phyloP scores from a whole-genome alignment of 2,888 invertebrate genomes.

The Suillia variegata region DNA sequence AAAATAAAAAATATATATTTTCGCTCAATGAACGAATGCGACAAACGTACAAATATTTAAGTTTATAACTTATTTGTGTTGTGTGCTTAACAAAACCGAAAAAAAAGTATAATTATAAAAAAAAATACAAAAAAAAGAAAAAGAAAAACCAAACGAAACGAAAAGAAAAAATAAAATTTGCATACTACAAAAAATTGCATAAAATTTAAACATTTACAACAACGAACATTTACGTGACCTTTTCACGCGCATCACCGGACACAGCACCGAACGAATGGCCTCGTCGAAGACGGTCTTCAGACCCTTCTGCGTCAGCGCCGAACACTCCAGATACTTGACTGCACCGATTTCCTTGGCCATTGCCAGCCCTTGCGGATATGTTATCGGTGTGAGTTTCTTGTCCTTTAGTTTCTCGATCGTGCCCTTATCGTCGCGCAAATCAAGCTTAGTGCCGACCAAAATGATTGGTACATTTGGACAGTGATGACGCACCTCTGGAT shows the following conservation, averaged over 20 bases:
- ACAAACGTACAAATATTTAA: too few species aligned
- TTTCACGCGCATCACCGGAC: constrained; percentile 52
- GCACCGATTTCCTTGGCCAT: constrained; percentile 59
- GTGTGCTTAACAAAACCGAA: too few species aligned
- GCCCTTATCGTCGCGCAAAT: constrained; percentile 56
- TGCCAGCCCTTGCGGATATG: constrained; percentile 58
- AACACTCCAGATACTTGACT: constrained; percentile 57
- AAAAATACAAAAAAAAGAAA: neutral
- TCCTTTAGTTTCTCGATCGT: constrained; percentile 58
- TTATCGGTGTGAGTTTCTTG: constrained; percentile 57
- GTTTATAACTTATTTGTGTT: too few species aligned
- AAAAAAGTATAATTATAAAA: too few species aligned
- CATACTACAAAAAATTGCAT: too few species aligned
- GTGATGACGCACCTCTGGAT: constrained; percentile 58
- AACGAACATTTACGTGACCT: constrained; percentile 44
- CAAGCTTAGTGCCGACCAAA: constrained; percentile 55
- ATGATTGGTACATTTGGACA: constrained; percentile 59
- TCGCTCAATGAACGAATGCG: too few species aligned
- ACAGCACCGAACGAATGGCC: constrained; percentile 57
- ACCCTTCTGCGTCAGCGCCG: constrained; percentile 57
- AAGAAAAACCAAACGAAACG: neutral
- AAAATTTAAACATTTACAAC: constrained; percentile 40
- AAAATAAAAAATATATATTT: too few species aligned
- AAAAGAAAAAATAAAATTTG: neutral
- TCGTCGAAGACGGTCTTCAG: constrained; percentile 58